Evolutionary conservation across 2,888 invertebrate genomes (phyloP).

Genomic region (Carabus problematicus): DNA sequence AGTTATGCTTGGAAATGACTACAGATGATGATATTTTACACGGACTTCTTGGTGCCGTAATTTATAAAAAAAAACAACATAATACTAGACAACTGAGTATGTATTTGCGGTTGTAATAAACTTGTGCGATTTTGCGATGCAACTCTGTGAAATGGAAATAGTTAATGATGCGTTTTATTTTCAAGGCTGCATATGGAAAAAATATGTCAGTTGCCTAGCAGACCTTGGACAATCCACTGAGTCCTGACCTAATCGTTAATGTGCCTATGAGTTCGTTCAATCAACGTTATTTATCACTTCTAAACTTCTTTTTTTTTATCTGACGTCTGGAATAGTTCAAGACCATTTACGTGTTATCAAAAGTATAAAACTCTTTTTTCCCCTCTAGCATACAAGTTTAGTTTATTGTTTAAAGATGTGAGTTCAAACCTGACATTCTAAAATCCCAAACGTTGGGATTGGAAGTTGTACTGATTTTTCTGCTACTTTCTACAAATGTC

Average conservation of each 20-base stretch:
- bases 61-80: too few species aligned
- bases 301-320: conserved; percentile 7
- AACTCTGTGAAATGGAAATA: conserved; percentile 21
- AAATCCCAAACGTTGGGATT: too few species aligned
- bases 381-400: not conserved
- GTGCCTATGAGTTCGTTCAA: not conserved
- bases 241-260: conserved; percentile 35
- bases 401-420: too few species aligned
- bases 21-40: too few species aligned
- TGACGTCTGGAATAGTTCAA: conserved; percentile 7
- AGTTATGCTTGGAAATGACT: too few species aligned
- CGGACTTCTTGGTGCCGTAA: too few species aligned
- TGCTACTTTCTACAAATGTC: too few species aligned
- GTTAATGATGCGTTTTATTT: conserved; percentile 23
- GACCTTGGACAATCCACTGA: conserved; percentile 6
- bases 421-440: too few species aligned
- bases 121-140: too few species aligned
- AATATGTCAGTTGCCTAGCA: conserved; percentile 19
- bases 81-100: too few species aligned
- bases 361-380: conserved; percentile 3
- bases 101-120: too few species aligned
- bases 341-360: conserved; percentile 1
- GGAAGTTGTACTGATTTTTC: too few species aligned
- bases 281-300: conserved; percentile 19
- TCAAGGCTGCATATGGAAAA: conserved; percentile 23